Percentiles rank a stretch among this genome's conserved stretches.
Conservation (phyloP, 2,888 invertebrate species). For the Synergus japonicus region DNA sequence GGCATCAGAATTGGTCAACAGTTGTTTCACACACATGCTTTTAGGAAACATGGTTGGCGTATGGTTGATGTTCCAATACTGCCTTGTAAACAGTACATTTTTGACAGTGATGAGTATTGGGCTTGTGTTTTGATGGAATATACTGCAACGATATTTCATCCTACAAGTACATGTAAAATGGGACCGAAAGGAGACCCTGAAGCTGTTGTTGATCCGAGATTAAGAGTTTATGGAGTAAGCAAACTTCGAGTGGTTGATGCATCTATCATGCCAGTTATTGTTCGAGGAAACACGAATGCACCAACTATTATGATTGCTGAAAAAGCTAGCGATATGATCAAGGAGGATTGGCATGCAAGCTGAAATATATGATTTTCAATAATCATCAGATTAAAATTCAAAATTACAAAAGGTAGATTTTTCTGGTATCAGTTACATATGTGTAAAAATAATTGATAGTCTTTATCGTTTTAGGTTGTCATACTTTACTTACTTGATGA, state of each 20-base stretch:
- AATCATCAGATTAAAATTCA: background rate
- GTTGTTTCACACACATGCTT: slow-evolving; percentile 81
- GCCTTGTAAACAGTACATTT: slow-evolving; percentile 79
- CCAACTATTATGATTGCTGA: slow-evolving; percentile 82
- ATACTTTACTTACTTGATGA: background rate
- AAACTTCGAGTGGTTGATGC: slow-evolving; percentile 84
- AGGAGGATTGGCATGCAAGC: slow-evolving; percentile 86
- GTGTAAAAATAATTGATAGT: too few species aligned
- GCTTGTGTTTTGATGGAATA: slow-evolving; percentile 82
- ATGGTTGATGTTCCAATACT: slow-evolving; percentile 81
- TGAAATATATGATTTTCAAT: background rate
- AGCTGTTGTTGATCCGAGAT: slow-evolving; percentile 83
- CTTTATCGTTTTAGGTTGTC: background rate
- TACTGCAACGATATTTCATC: slow-evolving; percentile 85
- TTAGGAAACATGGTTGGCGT: slow-evolving; percentile 80
- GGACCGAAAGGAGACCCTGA: slow-evolving; percentile 81
- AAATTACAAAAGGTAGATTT: background rate
- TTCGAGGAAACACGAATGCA: slow-evolving; percentile 79
- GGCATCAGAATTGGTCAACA: slow-evolving; percentile 81
- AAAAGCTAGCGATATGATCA: slow-evolving; percentile 93
- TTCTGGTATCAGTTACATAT: too few species aligned
- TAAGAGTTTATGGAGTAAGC: slow-evolving; percentile 82
- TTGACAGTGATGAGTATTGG: slow-evolving; percentile 84
- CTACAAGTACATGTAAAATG: slow-evolving; percentile 86
- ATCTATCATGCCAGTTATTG: slow-evolving; percentile 83